Evolutionary conservation across 1,140 invertebrate genomes (phyloP), one percentile per base, ranked within the genome.

Genomic region (Caerostris extrusa): DNA sequence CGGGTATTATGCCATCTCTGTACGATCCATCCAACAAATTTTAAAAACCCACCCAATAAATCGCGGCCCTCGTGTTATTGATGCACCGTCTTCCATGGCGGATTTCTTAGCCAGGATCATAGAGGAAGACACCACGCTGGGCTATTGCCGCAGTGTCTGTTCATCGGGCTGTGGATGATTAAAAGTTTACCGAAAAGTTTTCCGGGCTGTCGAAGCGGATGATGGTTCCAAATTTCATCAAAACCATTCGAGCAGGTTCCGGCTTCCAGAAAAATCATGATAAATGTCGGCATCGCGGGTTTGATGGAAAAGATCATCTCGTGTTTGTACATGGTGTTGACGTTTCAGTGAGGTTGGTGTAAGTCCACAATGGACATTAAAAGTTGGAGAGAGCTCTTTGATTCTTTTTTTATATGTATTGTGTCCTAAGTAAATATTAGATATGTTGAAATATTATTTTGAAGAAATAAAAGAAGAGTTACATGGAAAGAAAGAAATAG

Each of bases 171-270:
- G 71, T 77, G 34, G 19, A 77, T 77, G 71, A 77, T 77, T 77
- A 77, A 77, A 77, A 77, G 71, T 77, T 77, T 77, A 77, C 69
- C 71, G 71, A 53, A 77, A 77, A 77, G 19, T 77, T 77, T 77
- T 77, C 71, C 71, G 71, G 71, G 71, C 34, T 77, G 71, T 77
- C 71, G 71, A 77, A 77, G 71, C 71, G 71, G 7, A 77, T 50
- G 71, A 77, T 77, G 71, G 71, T 53, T 12, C 71, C 71, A 77
- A 77, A 77, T 77, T 77, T 77, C 71, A 77, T 77, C 71, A 77
- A 34, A 77, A 50, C 10, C 71, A 77, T 77, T 77, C 19, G 71
- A 77, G 71, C 71, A 77, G 71, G 71, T 12, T 50, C 53, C 71
- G 14, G 71, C 34, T 77, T 77, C 71, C 10, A 50, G 34, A 7